Conservation (phyloP, 2,797 vertebrate species). For the Peromyscus attwateri region DNA sequence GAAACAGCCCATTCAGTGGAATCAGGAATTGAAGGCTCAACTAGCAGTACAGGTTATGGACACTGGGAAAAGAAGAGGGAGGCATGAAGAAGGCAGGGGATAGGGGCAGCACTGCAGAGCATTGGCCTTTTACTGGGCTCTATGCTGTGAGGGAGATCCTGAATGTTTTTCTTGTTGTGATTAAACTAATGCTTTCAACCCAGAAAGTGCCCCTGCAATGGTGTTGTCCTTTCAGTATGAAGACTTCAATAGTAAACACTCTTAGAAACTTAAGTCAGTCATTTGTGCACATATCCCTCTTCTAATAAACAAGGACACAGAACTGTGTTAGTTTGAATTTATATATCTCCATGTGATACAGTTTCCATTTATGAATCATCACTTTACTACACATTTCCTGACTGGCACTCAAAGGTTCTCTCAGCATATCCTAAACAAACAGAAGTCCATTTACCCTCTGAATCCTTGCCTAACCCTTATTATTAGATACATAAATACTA, state of each 20-base stretch:
- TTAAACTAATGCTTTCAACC: not conserved
- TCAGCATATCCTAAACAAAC: not conserved
- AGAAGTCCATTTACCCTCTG: too few relatives aligned
- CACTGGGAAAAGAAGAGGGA: not conserved
- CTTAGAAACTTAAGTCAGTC: not conserved
- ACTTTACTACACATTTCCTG: not conserved
- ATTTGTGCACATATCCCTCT: not conserved
- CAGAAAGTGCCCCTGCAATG: not conserved
- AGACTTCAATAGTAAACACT: not conserved
- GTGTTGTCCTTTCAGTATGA: not conserved
- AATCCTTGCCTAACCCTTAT: too few relatives aligned
- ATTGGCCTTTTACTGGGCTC: not conserved
- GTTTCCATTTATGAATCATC: not conserved
- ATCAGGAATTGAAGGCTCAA: not conserved
- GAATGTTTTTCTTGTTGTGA: not conserved
- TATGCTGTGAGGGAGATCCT: not conserved
- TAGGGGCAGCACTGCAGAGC: too few relatives aligned
- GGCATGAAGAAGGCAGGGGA: too few relatives aligned
- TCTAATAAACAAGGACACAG: too few relatives aligned
- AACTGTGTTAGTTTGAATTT: too few relatives aligned
- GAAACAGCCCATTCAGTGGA: not conserved
- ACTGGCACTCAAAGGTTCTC: not conserved
- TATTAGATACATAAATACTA: too few relatives aligned
- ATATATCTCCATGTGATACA: too few relatives aligned
- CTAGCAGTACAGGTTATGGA: not conserved